phyloP scores from a whole-genome alignment of 2,113 vertebrate genomes.

The Bufo bufo region DNA sequence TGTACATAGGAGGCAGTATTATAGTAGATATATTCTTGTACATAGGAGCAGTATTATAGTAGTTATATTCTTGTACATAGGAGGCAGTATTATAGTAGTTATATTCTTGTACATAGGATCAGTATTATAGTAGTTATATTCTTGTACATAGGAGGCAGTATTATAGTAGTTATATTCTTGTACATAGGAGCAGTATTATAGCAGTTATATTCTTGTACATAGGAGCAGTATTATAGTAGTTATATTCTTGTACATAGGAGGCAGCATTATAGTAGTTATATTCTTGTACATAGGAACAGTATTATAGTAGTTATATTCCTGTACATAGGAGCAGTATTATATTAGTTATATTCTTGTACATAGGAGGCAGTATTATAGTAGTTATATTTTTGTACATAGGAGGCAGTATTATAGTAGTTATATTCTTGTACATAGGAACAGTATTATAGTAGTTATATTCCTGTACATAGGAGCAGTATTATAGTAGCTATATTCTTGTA shows the following conservation, averaged over 20 bases:
- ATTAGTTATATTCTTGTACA: background rate
- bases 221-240: background rate
- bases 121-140: constrained; percentile 6
- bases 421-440: no score
- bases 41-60: background rate
- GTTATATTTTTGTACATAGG: no score
- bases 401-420: no score
- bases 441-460: no score
- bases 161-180: constrained; percentile 2
- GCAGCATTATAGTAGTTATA: background rate
- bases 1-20: no score
- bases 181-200: background rate
- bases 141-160: background rate
- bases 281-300: background rate
- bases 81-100: background rate
- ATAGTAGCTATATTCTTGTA: background rate
- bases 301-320: no score
- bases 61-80: background rate
- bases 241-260: no score
- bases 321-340: background rate
- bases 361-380: background rate
- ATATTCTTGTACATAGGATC: background rate
- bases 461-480: no score
- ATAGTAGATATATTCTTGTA: background rate
- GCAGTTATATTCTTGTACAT: no score